Conservation (phyloP, 2,888 invertebrate genomes). For the Papilio elwesi region DNA sequence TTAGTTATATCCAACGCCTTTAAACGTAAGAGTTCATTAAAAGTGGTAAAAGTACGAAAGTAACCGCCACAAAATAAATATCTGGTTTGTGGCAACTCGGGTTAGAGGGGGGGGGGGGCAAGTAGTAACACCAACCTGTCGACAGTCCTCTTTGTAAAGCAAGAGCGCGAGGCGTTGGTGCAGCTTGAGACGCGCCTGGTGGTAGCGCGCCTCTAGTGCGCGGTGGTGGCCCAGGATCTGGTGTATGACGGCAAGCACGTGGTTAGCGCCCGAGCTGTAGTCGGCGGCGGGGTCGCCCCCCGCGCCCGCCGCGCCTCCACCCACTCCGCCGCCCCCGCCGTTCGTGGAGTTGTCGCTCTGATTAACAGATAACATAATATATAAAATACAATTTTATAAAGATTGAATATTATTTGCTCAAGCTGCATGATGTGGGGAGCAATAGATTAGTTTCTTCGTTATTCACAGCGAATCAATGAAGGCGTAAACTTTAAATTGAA, state of each 20-base stretch:
- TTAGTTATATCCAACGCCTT: neutral
- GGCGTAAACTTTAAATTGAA: too few relatives aligned
- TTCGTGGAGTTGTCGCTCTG: constrained; percentile 79
- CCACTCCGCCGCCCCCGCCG: constrained; percentile 85
- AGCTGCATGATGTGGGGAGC: too few relatives aligned
- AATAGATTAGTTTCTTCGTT: too few relatives aligned
- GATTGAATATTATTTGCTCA: too few relatives aligned
- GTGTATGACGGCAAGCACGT: constrained; percentile 97
- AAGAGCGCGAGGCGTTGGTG: constrained; percentile 96
- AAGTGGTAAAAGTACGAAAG: neutral
- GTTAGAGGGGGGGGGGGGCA: too few relatives aligned
- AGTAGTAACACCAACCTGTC: constrained; percentile 86
- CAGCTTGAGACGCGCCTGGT: constrained; percentile 96
- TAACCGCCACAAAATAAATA: too few relatives aligned
- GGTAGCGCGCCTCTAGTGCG: constrained; percentile 96
- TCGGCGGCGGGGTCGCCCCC: constrained; percentile 95
- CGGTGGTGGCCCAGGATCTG: constrained; percentile 98
- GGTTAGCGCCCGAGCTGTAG: constrained; percentile 98
- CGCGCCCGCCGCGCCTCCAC: constrained; percentile 85
- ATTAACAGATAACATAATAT: constrained; percentile 8
- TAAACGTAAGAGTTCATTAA: neutral
- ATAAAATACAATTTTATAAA: neutral
- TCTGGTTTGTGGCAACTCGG: too few relatives aligned
- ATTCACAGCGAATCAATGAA: too few relatives aligned
- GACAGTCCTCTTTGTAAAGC: constrained; percentile 98